Base-by-base conservation (phyloP, 2,113 vertebrate species). In the Glaucidium brasilianum region DNA sequence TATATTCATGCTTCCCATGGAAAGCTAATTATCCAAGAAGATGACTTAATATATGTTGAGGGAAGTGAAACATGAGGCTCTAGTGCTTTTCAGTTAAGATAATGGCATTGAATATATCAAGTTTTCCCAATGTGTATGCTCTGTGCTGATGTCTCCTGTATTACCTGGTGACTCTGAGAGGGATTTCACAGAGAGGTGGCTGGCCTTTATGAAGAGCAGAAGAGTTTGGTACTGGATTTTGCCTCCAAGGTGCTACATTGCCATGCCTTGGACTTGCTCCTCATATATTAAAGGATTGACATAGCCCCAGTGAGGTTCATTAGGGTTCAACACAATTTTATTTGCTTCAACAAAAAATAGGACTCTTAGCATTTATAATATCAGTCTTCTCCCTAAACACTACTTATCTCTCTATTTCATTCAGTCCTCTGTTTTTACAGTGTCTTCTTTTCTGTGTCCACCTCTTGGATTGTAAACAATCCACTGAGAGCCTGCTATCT, bases 331-430 rank as follows among this genome's bases (percentile, higher is more conserved):
- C 0, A 3, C 29, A n/a, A 19, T n/a, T 87, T 72, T 69, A 64
- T 94, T 91, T 85, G 26, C 67, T 85, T 87, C 59, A 93, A 85
- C n/a, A 52, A 82, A 84, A 94, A 81, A 88, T 45, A 84, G 34
- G 73, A 84, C 80, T 58, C 77, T 94, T 92, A 74, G 39, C 83
- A 64, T 91, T 73, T 92, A 71, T 55, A 82, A 22, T 56, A 79
- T 94, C 26, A 64, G 12, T 75, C 69, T 82, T 72, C 84, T 64
- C 21, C 58, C 56, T 35, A 35, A 94, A 63, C 0, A 2, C 58
- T 63, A 4, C 58, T 78, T 94, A 78, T 85, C 84, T 92, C 72
- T 83, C 50, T 92, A 2, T 71, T 92, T 96, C 39, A 23, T 52
- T 69, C 58, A 43, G 29, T n/a, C 37, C 49, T 58, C 75, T 2